phyloP scores from a whole-genome alignment of 2,113 vertebrate genomes.

The Phocoena phocoena region DNA sequence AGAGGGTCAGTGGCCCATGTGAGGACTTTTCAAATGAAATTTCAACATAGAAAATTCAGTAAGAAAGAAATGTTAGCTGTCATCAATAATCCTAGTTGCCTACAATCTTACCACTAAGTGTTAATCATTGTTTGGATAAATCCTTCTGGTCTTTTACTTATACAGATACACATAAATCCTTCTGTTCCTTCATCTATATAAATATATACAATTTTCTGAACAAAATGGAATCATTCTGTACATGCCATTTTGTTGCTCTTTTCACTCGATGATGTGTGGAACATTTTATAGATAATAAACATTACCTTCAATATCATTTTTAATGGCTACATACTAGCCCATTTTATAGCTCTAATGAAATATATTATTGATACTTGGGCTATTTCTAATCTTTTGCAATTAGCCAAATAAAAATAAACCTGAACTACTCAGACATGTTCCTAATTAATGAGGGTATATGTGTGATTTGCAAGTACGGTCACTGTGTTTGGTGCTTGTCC shows the following conservation, averaged over 20 bases:
- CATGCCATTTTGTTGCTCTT: background rate
- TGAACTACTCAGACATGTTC: background rate
- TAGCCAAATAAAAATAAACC: constrained; percentile 5
- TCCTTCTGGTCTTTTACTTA: background rate
- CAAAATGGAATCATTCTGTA: constrained; percentile 1
- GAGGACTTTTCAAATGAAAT: constrained; percentile 28
- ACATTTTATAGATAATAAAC: background rate
- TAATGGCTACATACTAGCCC: background rate
- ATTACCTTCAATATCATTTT: background rate
- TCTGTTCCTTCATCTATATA: background rate
- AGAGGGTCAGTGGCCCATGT: background rate
- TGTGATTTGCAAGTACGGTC: background rate
- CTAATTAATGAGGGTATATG: background rate
- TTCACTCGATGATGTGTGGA: background rate
- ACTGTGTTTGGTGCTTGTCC: background rate
- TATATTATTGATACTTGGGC: background rate
- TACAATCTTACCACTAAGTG: background rate
- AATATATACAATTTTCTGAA: background rate
- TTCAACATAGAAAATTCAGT: constrained; percentile 37
- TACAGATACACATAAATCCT: background rate
- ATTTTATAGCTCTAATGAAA: background rate
- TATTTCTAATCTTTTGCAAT: constrained; percentile 13
- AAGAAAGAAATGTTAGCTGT: background rate
- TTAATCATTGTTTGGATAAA: constrained; percentile 27
- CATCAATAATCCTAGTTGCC: background rate